phyloP scores from a whole-genome alignment of 2,113 vertebrate species.

The Garra rufa region DNA sequence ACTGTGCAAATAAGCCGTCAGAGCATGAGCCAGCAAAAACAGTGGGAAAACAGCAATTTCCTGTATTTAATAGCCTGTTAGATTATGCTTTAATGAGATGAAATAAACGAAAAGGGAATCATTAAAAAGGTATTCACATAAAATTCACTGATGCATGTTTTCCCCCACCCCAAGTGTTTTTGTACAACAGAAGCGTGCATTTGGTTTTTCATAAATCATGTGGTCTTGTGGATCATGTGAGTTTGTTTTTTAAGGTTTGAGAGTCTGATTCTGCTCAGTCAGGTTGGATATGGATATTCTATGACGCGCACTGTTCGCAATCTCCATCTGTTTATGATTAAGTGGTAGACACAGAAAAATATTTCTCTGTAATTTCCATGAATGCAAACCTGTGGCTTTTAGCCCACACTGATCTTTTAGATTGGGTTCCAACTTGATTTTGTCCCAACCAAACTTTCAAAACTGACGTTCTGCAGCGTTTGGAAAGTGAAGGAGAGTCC shows the following conservation, averaged over 20 bases:
- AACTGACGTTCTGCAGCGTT: not conserved
- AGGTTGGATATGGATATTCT: not conserved
- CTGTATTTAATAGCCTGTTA: conserved; percentile 37
- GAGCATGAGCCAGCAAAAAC: conserved; percentile 33
- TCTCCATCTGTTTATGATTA: conserved; percentile 47
- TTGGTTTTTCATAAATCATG: conserved; percentile 11
- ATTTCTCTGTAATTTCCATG: not conserved
- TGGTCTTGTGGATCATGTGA: not conserved
- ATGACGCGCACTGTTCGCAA: conserved; percentile 22
- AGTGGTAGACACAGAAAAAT: not conserved
- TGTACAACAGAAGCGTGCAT: not conserved
- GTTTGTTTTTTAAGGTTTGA: not conserved
- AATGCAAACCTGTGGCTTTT: not conserved
- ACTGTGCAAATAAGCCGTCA: not conserved
- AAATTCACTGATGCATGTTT: not conserved
- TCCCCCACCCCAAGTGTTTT: not conserved
- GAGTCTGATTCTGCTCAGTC: conserved; percentile 21
- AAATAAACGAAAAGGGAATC: conserved; percentile 19
- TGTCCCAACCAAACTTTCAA: conserved; percentile 9
- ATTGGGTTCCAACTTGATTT: conserved; percentile 24
- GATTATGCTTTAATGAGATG: conserved; percentile 28
- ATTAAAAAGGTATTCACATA: conserved; percentile 28
- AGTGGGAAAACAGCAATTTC: conserved; percentile 20
- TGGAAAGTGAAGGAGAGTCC: conserved; percentile 8
- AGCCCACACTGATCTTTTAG: not conserved